A percentile compares a stretch with the other conserved stretches of the same genome.
phyloP scores from a whole-genome alignment of 2,797 vertebrate genomes.

The Tangara arthus region DNA sequence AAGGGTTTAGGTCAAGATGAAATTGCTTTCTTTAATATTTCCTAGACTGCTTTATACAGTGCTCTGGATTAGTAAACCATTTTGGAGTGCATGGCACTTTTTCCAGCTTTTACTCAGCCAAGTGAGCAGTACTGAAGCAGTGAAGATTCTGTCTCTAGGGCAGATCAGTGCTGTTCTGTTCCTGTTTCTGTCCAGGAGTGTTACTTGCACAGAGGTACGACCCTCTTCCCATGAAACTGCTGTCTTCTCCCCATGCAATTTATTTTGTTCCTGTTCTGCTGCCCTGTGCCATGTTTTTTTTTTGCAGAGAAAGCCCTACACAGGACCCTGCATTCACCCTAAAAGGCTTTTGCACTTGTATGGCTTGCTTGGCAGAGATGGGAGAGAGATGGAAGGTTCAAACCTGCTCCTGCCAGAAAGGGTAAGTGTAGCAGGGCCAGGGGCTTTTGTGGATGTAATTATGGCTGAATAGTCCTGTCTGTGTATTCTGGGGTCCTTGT shows the following conservation, averaged over 20 bases:
- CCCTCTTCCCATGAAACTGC: rapidly evolving
- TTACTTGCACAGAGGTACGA: background rate
- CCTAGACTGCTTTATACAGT: background rate
- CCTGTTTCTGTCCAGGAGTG: background rate
- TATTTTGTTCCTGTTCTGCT: background rate
- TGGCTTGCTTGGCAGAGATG: background rate
- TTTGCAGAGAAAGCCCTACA: background rate
- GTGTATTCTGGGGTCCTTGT: background rate
- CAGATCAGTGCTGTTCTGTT: background rate
- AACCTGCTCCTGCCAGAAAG: background rate
- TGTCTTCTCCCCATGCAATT: background rate
- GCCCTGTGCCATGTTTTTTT: background rate
- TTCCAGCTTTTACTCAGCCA: background rate
- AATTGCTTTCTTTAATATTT: background rate
- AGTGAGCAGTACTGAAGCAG: background rate
- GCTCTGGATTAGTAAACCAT: background rate
- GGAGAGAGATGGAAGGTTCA: background rate
- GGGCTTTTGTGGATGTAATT: background rate
- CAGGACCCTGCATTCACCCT: background rate
- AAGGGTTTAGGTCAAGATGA: background rate
- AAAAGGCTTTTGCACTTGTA: background rate
- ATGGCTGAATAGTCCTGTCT: background rate
- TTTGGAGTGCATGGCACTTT: background rate
- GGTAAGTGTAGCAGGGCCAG: background rate
- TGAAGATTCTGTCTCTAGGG: background rate